These are phyloP conservation scores for Habrosyne pyritoides DNA, from an alignment of 2,888 invertebrate species.

Conservation along the genomic window DNA sequence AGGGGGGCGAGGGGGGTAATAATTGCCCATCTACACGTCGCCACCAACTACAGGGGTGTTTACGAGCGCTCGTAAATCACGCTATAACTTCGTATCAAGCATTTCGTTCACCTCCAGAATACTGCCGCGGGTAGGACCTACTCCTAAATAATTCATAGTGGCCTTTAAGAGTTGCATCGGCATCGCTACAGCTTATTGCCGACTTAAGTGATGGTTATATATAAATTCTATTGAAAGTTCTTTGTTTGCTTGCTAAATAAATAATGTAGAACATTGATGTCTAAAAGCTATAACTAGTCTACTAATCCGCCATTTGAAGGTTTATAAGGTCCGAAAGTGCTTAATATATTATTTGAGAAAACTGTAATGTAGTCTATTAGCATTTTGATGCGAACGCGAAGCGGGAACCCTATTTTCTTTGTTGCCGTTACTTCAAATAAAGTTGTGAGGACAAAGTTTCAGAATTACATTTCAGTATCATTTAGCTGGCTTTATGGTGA, in stretches of 20 bases:
- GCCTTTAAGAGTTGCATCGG: slow-evolving; percentile 28
- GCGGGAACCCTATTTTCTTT: slow-evolving; percentile 7
- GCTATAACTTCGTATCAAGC: slow-evolving; percentile 28
- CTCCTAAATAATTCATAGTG: slow-evolving; percentile 50
- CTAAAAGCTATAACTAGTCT: too few species aligned
- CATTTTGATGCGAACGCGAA: not conserved
- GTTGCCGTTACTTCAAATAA: slow-evolving; percentile 5
- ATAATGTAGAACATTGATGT: too few species aligned
- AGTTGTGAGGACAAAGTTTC: slow-evolving; percentile 18
- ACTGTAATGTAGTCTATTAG: not conserved
- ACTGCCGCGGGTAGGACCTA: slow-evolving; percentile 25
- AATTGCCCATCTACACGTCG: slow-evolving; percentile 36
- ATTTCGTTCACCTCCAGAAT: slow-evolving; percentile 26
- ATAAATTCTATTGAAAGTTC: slow-evolving; percentile 23
- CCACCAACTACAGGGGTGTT: slow-evolving; percentile 30
- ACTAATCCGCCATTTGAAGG: too few species aligned
- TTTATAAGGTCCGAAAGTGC: too few species aligned
- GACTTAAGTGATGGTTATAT: slow-evolving; percentile 18
- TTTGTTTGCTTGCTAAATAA: slow-evolving; percentile 10
- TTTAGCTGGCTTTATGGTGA: slow-evolving; percentile 17
- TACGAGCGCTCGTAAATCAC: slow-evolving; percentile 45
- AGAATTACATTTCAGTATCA: slow-evolving; percentile 24
- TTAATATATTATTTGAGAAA: not conserved
- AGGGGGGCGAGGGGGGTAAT: slow-evolving; percentile 27
- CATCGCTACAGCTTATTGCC: slow-evolving; percentile 28